These are phyloP conservation scores for Scotopteryx bipunctaria DNA, from an alignment of 2,888 invertebrate genomes.

Conservation along the genomic window DNA sequence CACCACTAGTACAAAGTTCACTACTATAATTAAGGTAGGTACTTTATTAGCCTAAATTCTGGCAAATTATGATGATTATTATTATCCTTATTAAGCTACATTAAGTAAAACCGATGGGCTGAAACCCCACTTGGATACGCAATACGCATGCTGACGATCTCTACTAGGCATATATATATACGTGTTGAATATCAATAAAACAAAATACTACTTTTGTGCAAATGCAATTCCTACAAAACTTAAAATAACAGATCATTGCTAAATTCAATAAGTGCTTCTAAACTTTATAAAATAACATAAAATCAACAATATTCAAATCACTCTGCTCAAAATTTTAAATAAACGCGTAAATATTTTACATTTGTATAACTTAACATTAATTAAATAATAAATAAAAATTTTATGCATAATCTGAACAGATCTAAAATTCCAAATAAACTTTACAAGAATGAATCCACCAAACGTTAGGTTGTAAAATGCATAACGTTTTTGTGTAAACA, in stretches of 20 bases:
- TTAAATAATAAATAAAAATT: not conserved
- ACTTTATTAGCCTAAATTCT: no score
- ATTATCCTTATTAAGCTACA: no score
- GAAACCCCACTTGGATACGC: no score
- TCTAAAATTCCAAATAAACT: constrained; percentile 2
- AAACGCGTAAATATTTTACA: not conserved
- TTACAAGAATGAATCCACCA: not conserved
- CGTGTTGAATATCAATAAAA: not conserved
- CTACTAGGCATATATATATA: no score
- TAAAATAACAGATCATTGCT: constrained; percentile 59
- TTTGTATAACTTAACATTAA: constrained; percentile 5
- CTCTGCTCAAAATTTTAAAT: not conserved
- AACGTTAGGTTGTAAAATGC: not conserved
- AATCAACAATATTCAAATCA: constrained; percentile 32
- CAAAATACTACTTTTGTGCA: not conserved
- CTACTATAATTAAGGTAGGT: no score
- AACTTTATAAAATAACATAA: constrained; percentile 42
- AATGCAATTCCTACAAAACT: constrained; percentile 28
- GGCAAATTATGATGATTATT: no score
- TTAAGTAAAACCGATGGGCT: no score
- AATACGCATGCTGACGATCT: not conserved
- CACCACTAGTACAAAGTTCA: no score
- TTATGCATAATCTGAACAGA: constrained; percentile 1
- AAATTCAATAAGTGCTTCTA: constrained; percentile 58
- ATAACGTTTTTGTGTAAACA: not conserved